A percentile compares a stretch with the other conserved stretches of the same genome.
These are phyloP conservation scores for Hydrozoanthus tunicans DNA, from an alignment of 64 coral and sea anemone species.

Conservation along the genomic window DNA sequence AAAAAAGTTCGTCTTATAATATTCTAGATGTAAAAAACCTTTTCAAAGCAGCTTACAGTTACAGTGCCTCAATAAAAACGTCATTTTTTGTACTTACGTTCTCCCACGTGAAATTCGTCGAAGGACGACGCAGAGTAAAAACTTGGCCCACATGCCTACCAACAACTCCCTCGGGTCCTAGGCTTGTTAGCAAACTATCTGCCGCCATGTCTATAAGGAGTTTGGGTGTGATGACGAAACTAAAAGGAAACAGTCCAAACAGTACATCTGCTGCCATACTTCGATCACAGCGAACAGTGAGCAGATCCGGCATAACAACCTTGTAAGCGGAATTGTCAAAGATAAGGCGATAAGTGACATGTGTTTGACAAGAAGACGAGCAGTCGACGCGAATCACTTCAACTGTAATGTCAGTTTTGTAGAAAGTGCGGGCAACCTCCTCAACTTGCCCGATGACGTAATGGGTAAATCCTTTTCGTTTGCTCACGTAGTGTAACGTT, in stretches of 20 bases:
- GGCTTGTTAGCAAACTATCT: slow-evolving; percentile 22
- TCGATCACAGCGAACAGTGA: slow-evolving; percentile 3
- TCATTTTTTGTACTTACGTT: slow-evolving; percentile 60
- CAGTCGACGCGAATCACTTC: not conserved
- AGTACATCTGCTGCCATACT: slow-evolving; percentile 57
- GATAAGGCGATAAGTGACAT: slow-evolving; percentile 62
- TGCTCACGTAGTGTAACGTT: slow-evolving; percentile 71
- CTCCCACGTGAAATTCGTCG: slow-evolving; percentile 78
- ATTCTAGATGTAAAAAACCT: no score
- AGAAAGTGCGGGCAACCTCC: slow-evolving; percentile 36
- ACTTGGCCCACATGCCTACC: slow-evolving; percentile 45
- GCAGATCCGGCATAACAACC: slow-evolving; percentile 33
- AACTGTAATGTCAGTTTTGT: slow-evolving; percentile 27
- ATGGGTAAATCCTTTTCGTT: slow-evolving; percentile 68
- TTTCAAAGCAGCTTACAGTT: no score
- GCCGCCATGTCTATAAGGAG: slow-evolving; percentile 61
- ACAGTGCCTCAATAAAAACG: not conserved
- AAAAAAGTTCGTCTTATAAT: no score
- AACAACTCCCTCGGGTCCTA: slow-evolving; percentile 64
- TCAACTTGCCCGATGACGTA: slow-evolving; percentile 79
- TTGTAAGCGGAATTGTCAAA: slow-evolving; percentile 83
- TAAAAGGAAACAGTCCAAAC: slow-evolving; percentile 75
- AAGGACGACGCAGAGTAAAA: slow-evolving; percentile 71
- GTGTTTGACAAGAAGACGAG: slow-evolving; percentile 11
- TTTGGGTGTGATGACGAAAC: slow-evolving; percentile 76